Evolutionary conservation across 2,888 invertebrate species (phyloP).

Genomic region (Listrodromus nycthemerus): DNA sequence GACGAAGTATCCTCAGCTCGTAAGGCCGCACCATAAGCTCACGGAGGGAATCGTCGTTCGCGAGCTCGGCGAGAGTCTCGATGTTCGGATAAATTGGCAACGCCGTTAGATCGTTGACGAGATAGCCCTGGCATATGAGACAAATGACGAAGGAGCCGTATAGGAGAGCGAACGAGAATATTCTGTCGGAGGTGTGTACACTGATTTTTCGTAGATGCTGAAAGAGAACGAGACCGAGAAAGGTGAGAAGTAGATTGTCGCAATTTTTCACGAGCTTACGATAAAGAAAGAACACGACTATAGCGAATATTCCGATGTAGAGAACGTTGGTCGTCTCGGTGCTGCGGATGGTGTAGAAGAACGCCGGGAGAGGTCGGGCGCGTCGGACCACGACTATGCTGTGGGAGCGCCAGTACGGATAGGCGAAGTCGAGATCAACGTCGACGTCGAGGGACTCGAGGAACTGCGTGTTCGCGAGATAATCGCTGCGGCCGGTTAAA

Average conservation of each 20-base stretch:
- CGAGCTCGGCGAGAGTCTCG: constrained; percentile 59
- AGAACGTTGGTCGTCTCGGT: background rate
- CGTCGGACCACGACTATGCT: constrained; percentile 59
- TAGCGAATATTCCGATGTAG: background rate
- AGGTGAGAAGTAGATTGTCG: constrained; percentile 34
- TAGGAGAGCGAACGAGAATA: constrained; percentile 60
- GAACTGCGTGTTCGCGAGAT: constrained; percentile 59
- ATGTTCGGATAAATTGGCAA: constrained; percentile 57
- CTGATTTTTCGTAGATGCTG: constrained; percentile 61
- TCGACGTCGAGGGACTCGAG: constrained; percentile 48
- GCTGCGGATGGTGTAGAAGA: background rate
- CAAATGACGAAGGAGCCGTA: constrained; percentile 51
- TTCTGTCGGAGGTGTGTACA: constrained; percentile 33
- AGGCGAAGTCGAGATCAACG: constrained; percentile 29
- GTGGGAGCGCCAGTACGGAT: constrained; percentile 61
- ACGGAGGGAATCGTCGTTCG: constrained; percentile 45
- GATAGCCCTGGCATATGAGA: constrained; percentile 58
- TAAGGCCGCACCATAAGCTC: constrained; percentile 51
- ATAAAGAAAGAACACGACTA: constrained; percentile 30
- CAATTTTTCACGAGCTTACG: background rate
- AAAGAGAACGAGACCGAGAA: constrained; percentile 53
- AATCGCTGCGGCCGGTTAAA: constrained; percentile 53
- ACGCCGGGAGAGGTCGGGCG: constrained; percentile 26
- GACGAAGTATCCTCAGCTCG: constrained; percentile 56
- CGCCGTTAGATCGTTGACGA: constrained; percentile 61